These are phyloP conservation scores for Dynastes maya DNA, from an alignment of 2,888 invertebrate genomes.

Conservation along the genomic window DNA sequence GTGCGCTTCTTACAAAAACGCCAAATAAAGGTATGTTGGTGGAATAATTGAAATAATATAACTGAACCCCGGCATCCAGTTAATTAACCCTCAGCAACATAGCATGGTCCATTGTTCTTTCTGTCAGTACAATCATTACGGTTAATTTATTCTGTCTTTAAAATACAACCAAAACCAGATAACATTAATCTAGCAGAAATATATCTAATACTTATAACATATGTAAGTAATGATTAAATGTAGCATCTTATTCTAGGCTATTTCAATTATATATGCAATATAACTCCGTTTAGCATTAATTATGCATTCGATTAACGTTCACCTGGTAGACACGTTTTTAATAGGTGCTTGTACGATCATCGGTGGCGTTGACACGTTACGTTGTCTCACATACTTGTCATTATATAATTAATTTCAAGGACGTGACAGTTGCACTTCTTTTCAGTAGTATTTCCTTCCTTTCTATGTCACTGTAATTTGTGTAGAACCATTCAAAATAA, in stretches of 20 bases:
- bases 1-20: too few species aligned
- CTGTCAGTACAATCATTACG: neutral
- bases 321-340: conserved; percentile 44
- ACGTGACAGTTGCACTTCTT: conserved; percentile 48
- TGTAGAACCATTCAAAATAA: neutral
- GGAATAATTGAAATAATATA: too few species aligned
- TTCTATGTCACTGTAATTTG: neutral
- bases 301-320: conserved; percentile 43
- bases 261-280: neutral
- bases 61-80: neutral
- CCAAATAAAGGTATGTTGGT: too few species aligned
- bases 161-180: conserved; percentile 20
- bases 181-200: neutral
- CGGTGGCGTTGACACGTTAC: conserved; percentile 48
- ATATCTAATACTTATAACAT: neutral
- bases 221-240: neutral
- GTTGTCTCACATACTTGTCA: conserved; percentile 47
- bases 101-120: neutral
- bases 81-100: neutral
- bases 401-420: conserved; percentile 55
- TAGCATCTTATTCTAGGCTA: neutral
- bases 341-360: conserved; percentile 28
- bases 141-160: conserved; percentile 1
- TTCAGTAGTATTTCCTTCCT: neutral
- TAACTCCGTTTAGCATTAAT: conserved; percentile 23